Evolutionary conservation across 2,888 invertebrate genomes (phyloP).

Genomic region (Drosophila villosipedis): DNA sequence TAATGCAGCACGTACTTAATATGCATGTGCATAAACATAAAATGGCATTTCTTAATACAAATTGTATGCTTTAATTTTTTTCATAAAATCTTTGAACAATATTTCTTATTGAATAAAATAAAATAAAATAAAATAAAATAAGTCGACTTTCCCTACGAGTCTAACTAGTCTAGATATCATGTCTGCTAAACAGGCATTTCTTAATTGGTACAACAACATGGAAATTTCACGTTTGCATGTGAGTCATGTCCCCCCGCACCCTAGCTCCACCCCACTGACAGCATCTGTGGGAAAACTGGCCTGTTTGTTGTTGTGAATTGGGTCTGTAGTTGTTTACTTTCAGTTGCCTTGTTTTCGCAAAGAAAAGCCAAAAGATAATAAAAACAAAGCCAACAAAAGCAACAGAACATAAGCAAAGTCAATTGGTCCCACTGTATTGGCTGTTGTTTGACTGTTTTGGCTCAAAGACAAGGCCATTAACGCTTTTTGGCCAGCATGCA

Average conservation of each 20-base stretch:
- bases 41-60: background rate
- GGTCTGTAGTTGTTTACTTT: constrained; percentile 74
- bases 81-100: background rate
- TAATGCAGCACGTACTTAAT: background rate
- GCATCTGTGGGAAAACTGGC: constrained; percentile 42
- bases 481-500: constrained; percentile 29
- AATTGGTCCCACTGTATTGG: constrained; percentile 30
- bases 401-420: constrained; percentile 46
- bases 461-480: constrained; percentile 63
- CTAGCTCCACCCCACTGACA: background rate
- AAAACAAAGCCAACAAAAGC: constrained; percentile 47
- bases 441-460: background rate
- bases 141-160: constrained; percentile 41
- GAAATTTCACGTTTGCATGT: constrained; percentile 59
- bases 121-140: background rate
- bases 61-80: background rate
- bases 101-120: background rate
- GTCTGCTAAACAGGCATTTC: constrained; percentile 19
- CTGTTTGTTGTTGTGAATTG: constrained; percentile 70
- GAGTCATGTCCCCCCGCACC: constrained; percentile 13
- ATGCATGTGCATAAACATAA: background rate
- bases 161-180: constrained; percentile 17
- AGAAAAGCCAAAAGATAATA: constrained; percentile 27
- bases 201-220: constrained; percentile 57
- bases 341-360: constrained; percentile 51